Base-by-base conservation (phyloP, 2,113 vertebrate species). In the Austrofundulus limnaeus region DNA sequence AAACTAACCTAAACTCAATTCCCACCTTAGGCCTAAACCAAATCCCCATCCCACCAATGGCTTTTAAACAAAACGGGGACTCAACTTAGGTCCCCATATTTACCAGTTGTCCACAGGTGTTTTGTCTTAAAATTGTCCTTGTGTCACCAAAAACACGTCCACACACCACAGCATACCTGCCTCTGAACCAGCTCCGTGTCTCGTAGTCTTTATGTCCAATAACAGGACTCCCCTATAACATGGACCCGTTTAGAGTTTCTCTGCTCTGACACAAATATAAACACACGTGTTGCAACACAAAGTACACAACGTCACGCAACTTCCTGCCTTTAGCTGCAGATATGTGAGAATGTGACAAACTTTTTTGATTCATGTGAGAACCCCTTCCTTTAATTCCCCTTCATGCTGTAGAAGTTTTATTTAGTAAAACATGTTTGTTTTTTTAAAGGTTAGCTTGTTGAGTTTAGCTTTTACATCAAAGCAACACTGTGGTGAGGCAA, bases 151-250 rank as follows among this genome's bases (percentile, higher is more conserved):
- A 39, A 20, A 59, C 34, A 46, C 46, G 23, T 19, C 15, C n/a
- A 53, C 42, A 34, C 55, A 61, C 41, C 54, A 41, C 21, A n/a
- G 38, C 21, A 43, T 10, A 45, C 20, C 50, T 11, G 15, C 45
- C 10, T 42, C 48, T 46, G 24, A 34, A 28, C 14, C 56, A 61
- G 58, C 45, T 50, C 66, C 2, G 19, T 11, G 17, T 9, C 21
- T n/a, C 47, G 59, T n/a, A 61, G 58, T 60, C 70, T 37, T 67
- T n/a, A 42, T 41, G 37, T 56, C 53, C 55, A 56, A 58, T 45
- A 72, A 61, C 19, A 72, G 48, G 70, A 59, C 31, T 67, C 58
- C 52, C 62, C 43, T 12, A 50, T 43, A 34, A 39, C 64, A 42
- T 54, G 49, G 51, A 47, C 23, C 12, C 5, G 59, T 24, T 55